Evolutionary conservation across 1,140 invertebrate species (phyloP).

Genomic region (Ceratina japonica): DNA sequence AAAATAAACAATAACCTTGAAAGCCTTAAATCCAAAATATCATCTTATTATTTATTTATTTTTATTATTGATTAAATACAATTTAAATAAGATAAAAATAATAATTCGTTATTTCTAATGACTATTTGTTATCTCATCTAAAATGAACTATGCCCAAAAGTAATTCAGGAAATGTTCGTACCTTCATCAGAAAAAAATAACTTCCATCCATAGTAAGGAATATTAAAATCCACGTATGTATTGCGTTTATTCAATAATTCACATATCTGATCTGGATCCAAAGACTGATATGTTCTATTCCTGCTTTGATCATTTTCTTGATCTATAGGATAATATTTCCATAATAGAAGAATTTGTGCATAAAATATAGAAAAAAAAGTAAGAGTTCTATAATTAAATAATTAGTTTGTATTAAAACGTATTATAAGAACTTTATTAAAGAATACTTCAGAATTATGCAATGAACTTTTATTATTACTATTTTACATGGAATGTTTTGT

Average conservation of each 20-base stretch:
- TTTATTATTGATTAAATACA: too few species aligned
- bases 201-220: constrained; percentile 83
- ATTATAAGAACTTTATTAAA: background rate
- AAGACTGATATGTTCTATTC: background rate
- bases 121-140: constrained; percentile 9
- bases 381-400: background rate
- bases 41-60: too few species aligned
- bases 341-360: background rate
- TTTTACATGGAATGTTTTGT: too few species aligned
- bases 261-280: constrained; percentile 11
- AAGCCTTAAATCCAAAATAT: too few species aligned
- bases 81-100: too few species aligned
- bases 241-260: constrained; percentile 24
- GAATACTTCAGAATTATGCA: too few species aligned
- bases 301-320: background rate
- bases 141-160: constrained; percentile 6
- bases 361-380: background rate
- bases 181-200: constrained; percentile 85
- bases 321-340: constrained; percentile 3
- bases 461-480: too few species aligned
- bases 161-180: constrained; percentile 60
- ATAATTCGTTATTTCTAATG: too few species aligned
- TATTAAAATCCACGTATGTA: constrained; percentile 42
- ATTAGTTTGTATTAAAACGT: background rate
- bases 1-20: too few species aligned